Percentiles rank a stretch among this genome's conserved stretches.
Conservation (phyloP, 1,140 invertebrate genomes). For the Sycophaga agraensis region DNA sequence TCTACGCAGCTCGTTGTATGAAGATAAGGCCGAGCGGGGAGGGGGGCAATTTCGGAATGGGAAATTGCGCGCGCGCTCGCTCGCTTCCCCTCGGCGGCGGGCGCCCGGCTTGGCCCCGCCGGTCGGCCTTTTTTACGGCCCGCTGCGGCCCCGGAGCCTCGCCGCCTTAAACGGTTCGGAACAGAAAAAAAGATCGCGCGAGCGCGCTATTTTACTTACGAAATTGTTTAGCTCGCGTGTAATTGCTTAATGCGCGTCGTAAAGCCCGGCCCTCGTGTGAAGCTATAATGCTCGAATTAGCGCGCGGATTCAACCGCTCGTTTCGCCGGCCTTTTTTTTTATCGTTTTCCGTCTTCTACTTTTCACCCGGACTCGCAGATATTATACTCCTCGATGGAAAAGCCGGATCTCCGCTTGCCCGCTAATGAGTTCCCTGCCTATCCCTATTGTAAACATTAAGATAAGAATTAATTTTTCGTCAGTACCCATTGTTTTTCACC, state of each 20-base stretch:
- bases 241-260: constrained; percentile 8
- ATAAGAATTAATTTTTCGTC: constrained; percentile 1
- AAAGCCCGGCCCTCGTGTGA: constrained; percentile 9
- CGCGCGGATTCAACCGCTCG: too few relatives aligned
- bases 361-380: too few relatives aligned
- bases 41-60: constrained; percentile 15
- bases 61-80: constrained; percentile 4
- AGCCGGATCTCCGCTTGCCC: too few relatives aligned
- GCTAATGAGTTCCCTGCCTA: too few relatives aligned
- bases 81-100: neutral
- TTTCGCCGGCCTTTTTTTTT: neutral
- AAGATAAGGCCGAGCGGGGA: constrained; percentile 25
- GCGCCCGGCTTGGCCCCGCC: neutral
- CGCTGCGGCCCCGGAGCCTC: neutral
- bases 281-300: too few relatives aligned
- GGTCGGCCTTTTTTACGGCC: neutral
- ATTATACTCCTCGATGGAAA: too few relatives aligned
- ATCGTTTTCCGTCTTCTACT: too few relatives aligned
- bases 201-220: constrained; percentile 5
- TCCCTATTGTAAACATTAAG: too few relatives aligned
- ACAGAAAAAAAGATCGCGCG: too few relatives aligned
- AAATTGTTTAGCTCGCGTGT: constrained; percentile 14
- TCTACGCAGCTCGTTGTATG: constrained; percentile 17
- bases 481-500: neutral
- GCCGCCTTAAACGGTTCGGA: constrained; percentile 4